A percentile compares a stretch with the other conserved stretches of the same genome.
These are phyloP conservation scores for Arenaria interpres DNA, from an alignment of 2,113 vertebrate genomes.

Conservation along the genomic window DNA sequence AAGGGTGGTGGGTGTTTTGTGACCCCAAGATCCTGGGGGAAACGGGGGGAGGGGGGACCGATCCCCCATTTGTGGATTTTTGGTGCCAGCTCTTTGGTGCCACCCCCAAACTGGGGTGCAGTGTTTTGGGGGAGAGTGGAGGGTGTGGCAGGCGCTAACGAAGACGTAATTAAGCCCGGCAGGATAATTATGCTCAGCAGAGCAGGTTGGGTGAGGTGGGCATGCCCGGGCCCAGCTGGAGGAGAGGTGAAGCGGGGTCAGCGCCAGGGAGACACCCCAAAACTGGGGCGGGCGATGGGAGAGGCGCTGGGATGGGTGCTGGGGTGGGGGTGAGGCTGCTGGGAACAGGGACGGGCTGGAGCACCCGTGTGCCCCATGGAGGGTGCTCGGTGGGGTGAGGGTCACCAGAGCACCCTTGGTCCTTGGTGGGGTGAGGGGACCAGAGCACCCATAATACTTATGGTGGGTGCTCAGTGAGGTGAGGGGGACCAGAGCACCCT, in stretches of 20 bases:
- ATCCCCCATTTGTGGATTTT: no score
- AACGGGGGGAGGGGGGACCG: background rate
- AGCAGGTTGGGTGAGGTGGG: slow-evolving; percentile 16
- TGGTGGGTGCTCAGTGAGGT: background rate
- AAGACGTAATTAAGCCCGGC: background rate
- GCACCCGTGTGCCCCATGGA: background rate
- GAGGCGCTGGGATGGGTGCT: background rate
- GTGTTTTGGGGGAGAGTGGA: background rate
- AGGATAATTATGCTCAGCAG: background rate
- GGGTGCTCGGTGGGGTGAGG: background rate
- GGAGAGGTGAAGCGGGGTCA: slow-evolving; percentile 9
- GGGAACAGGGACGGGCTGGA: background rate
- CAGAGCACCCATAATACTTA: background rate
- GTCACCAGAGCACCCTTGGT: no score
- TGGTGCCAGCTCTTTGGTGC: background rate
- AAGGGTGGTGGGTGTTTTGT: background rate
- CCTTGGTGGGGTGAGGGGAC: background rate
- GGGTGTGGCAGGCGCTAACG: background rate
- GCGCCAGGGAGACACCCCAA: background rate
- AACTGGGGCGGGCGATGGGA: background rate
- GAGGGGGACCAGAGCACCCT: background rate
- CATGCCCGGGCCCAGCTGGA: background rate
- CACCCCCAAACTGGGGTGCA: background rate
- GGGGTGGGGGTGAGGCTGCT: background rate
- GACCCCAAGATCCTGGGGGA: background rate